phyloP scores from a whole-genome alignment of 2,113 vertebrate species.

The Etia nguti region DNA sequence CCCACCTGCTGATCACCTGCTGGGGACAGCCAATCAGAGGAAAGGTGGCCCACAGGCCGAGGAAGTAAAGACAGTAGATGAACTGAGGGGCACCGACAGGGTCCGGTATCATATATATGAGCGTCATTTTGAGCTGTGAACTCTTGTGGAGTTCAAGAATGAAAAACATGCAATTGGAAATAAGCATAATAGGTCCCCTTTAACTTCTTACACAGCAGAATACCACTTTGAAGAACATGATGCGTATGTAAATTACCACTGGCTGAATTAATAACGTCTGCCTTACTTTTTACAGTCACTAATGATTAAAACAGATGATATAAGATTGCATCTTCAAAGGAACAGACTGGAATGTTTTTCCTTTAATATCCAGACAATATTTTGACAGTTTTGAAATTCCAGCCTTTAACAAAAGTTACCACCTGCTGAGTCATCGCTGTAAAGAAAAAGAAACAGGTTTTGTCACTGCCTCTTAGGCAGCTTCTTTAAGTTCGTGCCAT shows the following conservation, averaged over 20 bases:
- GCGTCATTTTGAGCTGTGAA: background rate
- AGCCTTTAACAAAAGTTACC: background rate
- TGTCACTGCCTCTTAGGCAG: background rate
- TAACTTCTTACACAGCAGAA: background rate
- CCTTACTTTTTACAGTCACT: background rate
- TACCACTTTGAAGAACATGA: background rate
- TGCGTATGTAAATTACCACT: background rate
- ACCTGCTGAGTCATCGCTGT: background rate
- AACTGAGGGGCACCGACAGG: fast-evolving
- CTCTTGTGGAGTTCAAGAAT: background rate
- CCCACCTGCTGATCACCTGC: background rate
- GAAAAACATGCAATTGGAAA: background rate
- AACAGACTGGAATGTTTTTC: background rate
- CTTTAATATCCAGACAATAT: background rate
- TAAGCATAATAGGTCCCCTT: background rate
- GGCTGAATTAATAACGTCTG: background rate
- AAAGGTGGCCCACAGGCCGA: background rate
- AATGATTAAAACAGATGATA: background rate
- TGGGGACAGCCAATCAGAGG: background rate
- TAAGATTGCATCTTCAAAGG: background rate
- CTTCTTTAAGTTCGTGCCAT: background rate
- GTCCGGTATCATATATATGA: fast-evolving
- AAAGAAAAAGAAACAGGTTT: background rate
- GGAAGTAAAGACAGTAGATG: background rate
- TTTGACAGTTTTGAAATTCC: background rate